phyloP scores from a whole-genome alignment of 2,888 invertebrate species.

The Brenthis hecate region DNA sequence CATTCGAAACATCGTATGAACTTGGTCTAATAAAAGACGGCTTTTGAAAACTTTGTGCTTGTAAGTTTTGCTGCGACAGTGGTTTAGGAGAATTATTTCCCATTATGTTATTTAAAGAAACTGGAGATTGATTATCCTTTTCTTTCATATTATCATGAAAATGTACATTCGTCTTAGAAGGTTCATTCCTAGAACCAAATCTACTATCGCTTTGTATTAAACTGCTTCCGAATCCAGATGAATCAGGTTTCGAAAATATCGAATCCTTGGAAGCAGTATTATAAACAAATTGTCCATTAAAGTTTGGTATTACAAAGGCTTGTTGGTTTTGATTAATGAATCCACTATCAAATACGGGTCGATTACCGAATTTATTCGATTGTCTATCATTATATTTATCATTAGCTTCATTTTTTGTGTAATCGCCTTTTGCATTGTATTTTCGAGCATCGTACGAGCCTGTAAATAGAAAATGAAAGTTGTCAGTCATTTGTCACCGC shows the following conservation, averaged over 20 bases:
- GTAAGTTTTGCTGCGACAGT: slow-evolving; percentile 36
- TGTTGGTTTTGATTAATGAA: slow-evolving; percentile 59
- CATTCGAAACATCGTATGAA: slow-evolving; percentile 25
- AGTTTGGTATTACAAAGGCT: slow-evolving; percentile 47
- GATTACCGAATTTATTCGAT: slow-evolving; percentile 55
- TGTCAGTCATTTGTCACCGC: slow-evolving; percentile 68
- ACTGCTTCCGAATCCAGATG: slow-evolving; percentile 36
- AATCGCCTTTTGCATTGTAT: slow-evolving; percentile 70
- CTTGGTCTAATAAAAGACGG: slow-evolving; percentile 21
- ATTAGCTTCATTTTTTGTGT: slow-evolving; percentile 56
- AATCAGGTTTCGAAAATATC: slow-evolving; percentile 17
- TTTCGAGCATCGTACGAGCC: slow-evolving; percentile 74
- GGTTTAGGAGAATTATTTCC: slow-evolving; percentile 4
- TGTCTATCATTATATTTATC: slow-evolving; percentile 56
- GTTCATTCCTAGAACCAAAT: slow-evolving; percentile 49
- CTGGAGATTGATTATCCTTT: slow-evolving; percentile 30
- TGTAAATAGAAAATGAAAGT: slow-evolving; percentile 79
- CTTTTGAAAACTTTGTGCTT: slow-evolving; percentile 21
- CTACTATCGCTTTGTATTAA: slow-evolving; percentile 24
- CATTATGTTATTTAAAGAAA: neutral
- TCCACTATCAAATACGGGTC: slow-evolving; percentile 51
- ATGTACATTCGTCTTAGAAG: slow-evolving; percentile 40
- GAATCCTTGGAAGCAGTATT: slow-evolving; percentile 20
- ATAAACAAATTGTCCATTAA: slow-evolving; percentile 37
- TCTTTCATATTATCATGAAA: slow-evolving; percentile 4